These are phyloP conservation scores for Helicoverpa armigera DNA, from an alignment of 1,140 invertebrate species.

Conservation along the genomic window DNA sequence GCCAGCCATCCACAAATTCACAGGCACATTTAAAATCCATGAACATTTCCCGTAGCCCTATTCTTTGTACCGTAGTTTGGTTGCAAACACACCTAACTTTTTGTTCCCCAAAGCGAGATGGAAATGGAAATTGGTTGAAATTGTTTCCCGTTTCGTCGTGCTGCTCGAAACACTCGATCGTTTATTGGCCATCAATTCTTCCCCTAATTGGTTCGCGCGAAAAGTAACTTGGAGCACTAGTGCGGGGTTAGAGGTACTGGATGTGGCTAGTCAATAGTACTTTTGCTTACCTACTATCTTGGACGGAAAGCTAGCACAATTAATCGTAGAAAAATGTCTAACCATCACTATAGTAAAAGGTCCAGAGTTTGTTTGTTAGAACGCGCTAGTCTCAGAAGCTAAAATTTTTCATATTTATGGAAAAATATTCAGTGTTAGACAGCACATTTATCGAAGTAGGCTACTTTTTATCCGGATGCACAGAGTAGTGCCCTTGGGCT, in stretches of 20 bases:
- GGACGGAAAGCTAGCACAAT: no score
- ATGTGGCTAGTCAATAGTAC: not conserved
- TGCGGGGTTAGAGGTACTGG: not conserved
- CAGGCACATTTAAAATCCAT: no score
- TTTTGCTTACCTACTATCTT: not conserved
- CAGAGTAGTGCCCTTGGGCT: no score
- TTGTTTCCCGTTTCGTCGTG: conserved; percentile 54
- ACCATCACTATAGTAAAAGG: no score
- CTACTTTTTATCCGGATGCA: no score
- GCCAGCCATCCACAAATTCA: no score
- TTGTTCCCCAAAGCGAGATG: conserved; percentile 38
- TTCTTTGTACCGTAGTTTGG: not conserved
- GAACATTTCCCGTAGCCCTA: not conserved
- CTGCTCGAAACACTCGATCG: conserved; percentile 45
- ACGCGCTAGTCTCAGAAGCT: no score
- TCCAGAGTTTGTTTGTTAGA: no score
- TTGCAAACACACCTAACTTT: conserved; percentile 41
- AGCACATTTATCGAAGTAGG: no score
- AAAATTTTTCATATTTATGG: no score
- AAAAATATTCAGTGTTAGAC: no score
- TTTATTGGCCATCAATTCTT: conserved; percentile 66
- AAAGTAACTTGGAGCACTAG: conserved; percentile 47
- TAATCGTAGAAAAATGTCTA: no score
- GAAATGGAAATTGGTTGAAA: conserved; percentile 55
- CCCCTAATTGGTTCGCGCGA: conserved; percentile 67